Percentiles rank a stretch among this genome's conserved stretches.
Evolutionary conservation across 2,797 vertebrate genomes (phyloP).

Genomic region (Leuciscus waleckii): DNA sequence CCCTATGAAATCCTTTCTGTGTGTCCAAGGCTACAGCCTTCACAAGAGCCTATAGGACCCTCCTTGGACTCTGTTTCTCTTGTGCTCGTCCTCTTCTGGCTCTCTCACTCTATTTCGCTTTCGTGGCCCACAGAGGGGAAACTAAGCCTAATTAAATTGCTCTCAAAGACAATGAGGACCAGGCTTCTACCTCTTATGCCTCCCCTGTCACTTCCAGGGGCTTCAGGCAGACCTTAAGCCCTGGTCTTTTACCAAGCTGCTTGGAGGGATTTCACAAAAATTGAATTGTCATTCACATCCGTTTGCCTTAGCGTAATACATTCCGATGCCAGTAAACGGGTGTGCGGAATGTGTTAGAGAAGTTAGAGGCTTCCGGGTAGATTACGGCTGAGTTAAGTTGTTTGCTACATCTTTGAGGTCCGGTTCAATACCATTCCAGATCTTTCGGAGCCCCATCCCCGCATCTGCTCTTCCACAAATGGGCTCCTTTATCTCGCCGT

Average conservation of each 20-base stretch:
- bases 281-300: constrained; percentile 73
- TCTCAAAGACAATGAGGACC: constrained; percentile 88
- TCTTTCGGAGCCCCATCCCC: constrained; percentile 22
- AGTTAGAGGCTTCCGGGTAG: constrained; percentile 25
- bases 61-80: constrained; percentile 70
- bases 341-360: constrained; percentile 50
- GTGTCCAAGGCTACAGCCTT: constrained; percentile 81
- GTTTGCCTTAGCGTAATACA: constrained; percentile 52
- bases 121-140: constrained; percentile 65
- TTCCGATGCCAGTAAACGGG: constrained; percentile 45
- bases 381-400: constrained; percentile 42
- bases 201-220: constrained; percentile 74
- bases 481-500: constrained; percentile 59
- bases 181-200: constrained; percentile 79
- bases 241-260: constrained; percentile 78
- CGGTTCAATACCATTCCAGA: constrained; percentile 49
- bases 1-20: constrained; percentile 89
- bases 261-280: constrained; percentile 58
- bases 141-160: constrained; percentile 87
- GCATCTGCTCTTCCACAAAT: constrained; percentile 55
- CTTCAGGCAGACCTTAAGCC: constrained; percentile 62
- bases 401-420: constrained; percentile 65
- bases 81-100: constrained; percentile 71
- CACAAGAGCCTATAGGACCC: constrained; percentile 66
- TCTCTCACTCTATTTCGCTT: constrained; percentile 62